phyloP scores from a whole-genome alignment of 2,888 invertebrate genomes.

The Micropterix aruncella region DNA sequence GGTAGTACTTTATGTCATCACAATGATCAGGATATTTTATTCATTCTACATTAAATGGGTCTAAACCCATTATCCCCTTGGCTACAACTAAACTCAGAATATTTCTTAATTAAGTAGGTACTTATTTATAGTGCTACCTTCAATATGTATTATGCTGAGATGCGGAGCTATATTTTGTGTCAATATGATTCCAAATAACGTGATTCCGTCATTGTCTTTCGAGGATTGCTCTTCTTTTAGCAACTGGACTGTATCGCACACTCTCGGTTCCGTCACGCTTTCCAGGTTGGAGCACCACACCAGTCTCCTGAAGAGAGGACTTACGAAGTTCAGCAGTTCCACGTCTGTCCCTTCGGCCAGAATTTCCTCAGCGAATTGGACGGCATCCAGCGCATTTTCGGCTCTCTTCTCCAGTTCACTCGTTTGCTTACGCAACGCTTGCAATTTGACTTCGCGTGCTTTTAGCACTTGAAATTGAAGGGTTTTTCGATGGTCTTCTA shows the following conservation, averaged over 20 bases:
- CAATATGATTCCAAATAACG: slow-evolving; percentile 41
- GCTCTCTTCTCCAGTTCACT: slow-evolving; percentile 35
- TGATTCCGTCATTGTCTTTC: slow-evolving; percentile 21
- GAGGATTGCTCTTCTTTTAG: slow-evolving; percentile 11
- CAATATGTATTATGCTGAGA: slow-evolving; percentile 40
- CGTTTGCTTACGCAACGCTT: slow-evolving; percentile 26
- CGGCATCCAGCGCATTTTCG: slow-evolving; percentile 40
- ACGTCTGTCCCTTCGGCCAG: slow-evolving; percentile 51
- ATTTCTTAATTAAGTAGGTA: no score
- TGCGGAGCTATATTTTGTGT: slow-evolving; percentile 49
- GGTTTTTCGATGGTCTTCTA: slow-evolving; percentile 43
- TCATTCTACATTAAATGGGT: no score
- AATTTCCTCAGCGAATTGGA: slow-evolving; percentile 49
- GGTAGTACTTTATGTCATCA: no score
- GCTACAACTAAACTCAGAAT: no score
- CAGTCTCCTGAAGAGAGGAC: slow-evolving; percentile 48
- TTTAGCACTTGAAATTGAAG: slow-evolving; percentile 37
- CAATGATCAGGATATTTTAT: no score
- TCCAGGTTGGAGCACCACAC: slow-evolving; percentile 44
- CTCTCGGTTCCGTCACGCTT: slow-evolving; percentile 25
- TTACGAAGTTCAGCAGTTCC: slow-evolving; percentile 54
- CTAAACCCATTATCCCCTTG: no score
- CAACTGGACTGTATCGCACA: slow-evolving; percentile 12
- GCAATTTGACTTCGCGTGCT: slow-evolving; percentile 32
- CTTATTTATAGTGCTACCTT: slow-evolving; percentile 24